phyloP scores from a whole-genome alignment of 2,888 invertebrate species.

The Drosophila mayaguana region DNA sequence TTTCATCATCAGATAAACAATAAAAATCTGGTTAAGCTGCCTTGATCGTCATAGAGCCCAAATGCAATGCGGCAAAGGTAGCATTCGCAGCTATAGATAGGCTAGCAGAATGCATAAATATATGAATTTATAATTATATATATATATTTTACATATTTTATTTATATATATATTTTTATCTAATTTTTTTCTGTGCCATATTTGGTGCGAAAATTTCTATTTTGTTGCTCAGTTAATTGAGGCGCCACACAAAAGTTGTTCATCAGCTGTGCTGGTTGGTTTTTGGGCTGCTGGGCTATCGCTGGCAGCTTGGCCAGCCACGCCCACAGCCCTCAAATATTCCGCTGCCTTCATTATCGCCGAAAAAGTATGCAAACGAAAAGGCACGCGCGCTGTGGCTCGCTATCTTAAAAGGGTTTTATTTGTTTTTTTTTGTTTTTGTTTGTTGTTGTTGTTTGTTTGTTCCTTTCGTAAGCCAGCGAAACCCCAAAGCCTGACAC shows the following conservation, averaged over 20 bases:
- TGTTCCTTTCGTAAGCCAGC: background rate
- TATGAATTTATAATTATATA: background rate
- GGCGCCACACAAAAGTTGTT: conserved; percentile 18
- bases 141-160: background rate
- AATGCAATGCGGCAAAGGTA: too few species aligned
- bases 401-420: conserved; percentile 47
- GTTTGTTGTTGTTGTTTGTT: background rate
- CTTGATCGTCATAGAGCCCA: too few species aligned
- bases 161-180: background rate
- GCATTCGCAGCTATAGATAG: background rate
- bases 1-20: too few species aligned
- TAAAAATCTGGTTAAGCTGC: too few species aligned
- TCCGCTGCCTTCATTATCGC: conserved; percentile 68
- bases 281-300: background rate
- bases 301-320: background rate
- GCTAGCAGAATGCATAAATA: background rate
- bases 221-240: conserved; percentile 41
- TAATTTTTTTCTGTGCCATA: too few species aligned
- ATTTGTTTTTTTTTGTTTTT: background rate
- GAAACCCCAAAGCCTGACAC: background rate
- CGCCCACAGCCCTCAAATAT: background rate
- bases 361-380: conserved; percentile 73
- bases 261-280: background rate
- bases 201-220: background rate
- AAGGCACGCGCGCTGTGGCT: conserved; percentile 49